These are phyloP conservation scores for Philypnodon macrostomus DNA, from an alignment of 2,797 vertebrate species.

Conservation along the genomic window DNA sequence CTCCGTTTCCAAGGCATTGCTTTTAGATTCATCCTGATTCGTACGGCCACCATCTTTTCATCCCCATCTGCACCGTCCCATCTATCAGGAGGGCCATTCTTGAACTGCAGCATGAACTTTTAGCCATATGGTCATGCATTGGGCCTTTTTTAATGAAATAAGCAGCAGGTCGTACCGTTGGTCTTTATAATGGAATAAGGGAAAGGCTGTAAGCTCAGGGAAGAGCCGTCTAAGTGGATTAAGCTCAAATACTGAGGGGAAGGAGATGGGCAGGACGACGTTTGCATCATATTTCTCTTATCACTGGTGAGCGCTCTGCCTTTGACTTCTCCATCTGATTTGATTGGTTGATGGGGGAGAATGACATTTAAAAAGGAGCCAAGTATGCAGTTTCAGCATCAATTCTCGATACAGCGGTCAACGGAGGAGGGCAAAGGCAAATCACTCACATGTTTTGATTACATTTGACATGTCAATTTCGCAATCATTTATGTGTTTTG, in stretches of 20 bases:
- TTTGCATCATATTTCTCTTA: conserved; percentile 57
- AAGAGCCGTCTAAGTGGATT: conserved; percentile 78
- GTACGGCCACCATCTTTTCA: conserved; percentile 34
- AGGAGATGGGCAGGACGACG: conserved; percentile 60
- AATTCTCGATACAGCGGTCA: conserved; percentile 29
- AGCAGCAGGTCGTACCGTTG: conserved; percentile 66
- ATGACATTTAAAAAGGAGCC: conserved; percentile 54
- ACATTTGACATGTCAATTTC: conserved; percentile 6
- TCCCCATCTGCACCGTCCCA: conserved; percentile 39
- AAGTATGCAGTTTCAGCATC: conserved; percentile 31
- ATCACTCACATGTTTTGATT: background rate
- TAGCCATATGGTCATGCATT: conserved; percentile 65
- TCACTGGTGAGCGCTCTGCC: conserved; percentile 47
- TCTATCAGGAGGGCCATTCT: conserved; percentile 58
- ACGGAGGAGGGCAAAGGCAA: conserved; percentile 19
- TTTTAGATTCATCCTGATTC: conserved; percentile 52
- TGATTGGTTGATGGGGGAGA: conserved; percentile 55
- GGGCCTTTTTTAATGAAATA: conserved; percentile 76
- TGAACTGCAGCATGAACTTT: conserved; percentile 35
- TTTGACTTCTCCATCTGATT: conserved; percentile 57
- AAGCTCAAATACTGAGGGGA: conserved; percentile 56
- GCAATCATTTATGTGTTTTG: background rate
- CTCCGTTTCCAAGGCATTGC: conserved; percentile 50
- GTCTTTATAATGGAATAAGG: conserved; percentile 77
- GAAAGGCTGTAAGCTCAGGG: conserved; percentile 66